Evolutionary conservation across 2,113 vertebrate genomes (phyloP).

Genomic region (Progne subis): DNA sequence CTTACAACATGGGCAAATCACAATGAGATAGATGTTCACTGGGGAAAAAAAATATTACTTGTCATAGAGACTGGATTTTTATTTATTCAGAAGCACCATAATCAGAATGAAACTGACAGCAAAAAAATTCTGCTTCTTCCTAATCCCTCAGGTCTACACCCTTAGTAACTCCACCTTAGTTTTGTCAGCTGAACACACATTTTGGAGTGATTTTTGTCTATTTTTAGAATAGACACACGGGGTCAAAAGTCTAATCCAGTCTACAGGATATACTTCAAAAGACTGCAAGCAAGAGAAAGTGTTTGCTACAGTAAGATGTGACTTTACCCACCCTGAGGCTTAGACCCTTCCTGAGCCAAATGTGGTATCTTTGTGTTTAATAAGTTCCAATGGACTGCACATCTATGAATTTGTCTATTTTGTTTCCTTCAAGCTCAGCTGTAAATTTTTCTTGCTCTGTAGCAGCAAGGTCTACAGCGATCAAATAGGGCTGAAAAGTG

Average conservation of each 20-base stretch:
- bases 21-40: not conserved
- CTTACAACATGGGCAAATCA: not conserved
- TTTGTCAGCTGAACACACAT: not conserved
- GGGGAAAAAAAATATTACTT: not conserved
- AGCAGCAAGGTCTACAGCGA: not conserved
- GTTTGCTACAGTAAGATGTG: not conserved
- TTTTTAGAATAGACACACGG: not conserved
- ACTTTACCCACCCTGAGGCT: not conserved
- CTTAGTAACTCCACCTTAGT: not conserved
- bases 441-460: not conserved
- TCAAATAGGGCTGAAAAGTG: not conserved
- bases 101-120: not conserved
- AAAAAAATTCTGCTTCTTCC: not conserved
- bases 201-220: not conserved
- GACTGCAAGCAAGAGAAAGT: not conserved
- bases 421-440: not conserved
- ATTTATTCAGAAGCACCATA: not conserved
- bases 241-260: not conserved
- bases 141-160: not conserved
- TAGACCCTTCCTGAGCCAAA: not conserved
- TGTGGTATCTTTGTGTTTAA: not conserved
- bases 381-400: not conserved
- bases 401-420: not conserved
- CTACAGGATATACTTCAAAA: not conserved
- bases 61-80: not conserved